Evolutionary conservation across 2,888 invertebrate species (phyloP).

Genomic region (Cephus rjabovi): DNA sequence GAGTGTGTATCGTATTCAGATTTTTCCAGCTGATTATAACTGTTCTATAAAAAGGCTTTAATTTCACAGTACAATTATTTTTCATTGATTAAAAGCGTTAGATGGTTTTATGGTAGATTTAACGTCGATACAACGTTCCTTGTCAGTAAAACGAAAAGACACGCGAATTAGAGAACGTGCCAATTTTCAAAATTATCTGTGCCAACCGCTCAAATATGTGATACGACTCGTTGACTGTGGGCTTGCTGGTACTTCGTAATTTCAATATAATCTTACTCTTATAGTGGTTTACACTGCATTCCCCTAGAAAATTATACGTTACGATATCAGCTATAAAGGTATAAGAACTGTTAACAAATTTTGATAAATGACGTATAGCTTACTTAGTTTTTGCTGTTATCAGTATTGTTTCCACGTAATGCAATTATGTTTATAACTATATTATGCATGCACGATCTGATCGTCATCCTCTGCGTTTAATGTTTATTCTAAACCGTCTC

Average conservation of each 20-base stretch:
- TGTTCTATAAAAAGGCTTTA: neutral
- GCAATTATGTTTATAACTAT: neutral
- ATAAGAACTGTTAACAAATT: neutral
- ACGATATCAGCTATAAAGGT: neutral
- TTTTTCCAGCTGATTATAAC: neutral
- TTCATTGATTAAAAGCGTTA: neutral
- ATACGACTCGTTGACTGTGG: conserved; percentile 52
- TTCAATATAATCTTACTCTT: conserved; percentile 27
- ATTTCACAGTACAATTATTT: neutral
- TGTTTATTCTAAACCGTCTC: neutral
- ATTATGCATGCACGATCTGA: too few species aligned
- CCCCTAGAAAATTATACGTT: conserved; percentile 13
- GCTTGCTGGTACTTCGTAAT: conserved; percentile 35
- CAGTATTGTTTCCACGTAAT: neutral
- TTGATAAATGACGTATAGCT: neutral
- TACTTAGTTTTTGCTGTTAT: neutral
- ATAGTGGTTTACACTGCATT: conserved; percentile 32
- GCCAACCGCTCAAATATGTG: conserved; percentile 47
- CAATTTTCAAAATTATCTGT: conserved; percentile 49
- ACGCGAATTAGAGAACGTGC: conserved; percentile 32
- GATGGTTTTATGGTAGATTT: conserved; percentile 34
- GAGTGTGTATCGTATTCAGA: neutral
- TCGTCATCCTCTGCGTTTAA: too few species aligned
- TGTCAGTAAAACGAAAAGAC: conserved; percentile 15
- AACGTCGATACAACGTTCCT: conserved; percentile 25